A percentile compares a stretch with the other conserved stretches of the same genome.
Evolutionary conservation across 2,797 vertebrate genomes (phyloP).

Genomic region (Gephyroberyx darwinii): DNA sequence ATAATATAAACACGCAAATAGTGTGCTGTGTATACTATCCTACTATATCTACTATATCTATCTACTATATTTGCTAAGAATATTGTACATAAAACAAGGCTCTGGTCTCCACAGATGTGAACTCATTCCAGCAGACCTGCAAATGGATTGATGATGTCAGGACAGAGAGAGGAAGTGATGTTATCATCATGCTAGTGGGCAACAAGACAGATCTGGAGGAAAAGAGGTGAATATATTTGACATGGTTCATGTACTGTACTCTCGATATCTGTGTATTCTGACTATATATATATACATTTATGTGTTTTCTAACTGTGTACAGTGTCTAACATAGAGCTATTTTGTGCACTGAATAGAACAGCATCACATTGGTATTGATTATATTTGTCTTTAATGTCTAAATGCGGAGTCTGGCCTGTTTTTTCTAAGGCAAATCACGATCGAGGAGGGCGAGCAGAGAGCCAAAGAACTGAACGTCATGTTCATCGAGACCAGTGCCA

Average conservation of each 20-base stretch:
- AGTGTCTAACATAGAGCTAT: background rate
- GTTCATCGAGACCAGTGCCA: conserved; percentile 96
- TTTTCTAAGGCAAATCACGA: conserved; percentile 88
- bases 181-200: conserved; percentile 95
- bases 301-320: background rate
- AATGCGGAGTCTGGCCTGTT: conserved; percentile 47
- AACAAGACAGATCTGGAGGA: conserved; percentile 95
- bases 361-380: conserved; percentile 10
- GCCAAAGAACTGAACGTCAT: conserved; percentile 95
- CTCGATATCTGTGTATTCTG: background rate
- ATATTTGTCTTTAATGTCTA: conserved; percentile 14
- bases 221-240: conserved; percentile 83
- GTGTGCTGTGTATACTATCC: too few relatives aligned
- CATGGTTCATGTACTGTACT: background rate
- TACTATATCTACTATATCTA: too few relatives aligned
- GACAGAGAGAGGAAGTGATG: conserved; percentile 94
- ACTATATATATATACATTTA: background rate
- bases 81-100: background rate
- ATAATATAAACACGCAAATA: too few relatives aligned
- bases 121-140: conserved; percentile 94
- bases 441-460: conserved; percentile 92
- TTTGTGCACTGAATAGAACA: conserved; percentile 7
- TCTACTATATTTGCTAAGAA: background rate
- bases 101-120: conserved; percentile 84
- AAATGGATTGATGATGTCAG: conserved; percentile 96